These are phyloP conservation scores for Caenorhabditis sp. DNA, from an alignment of 2,888 invertebrate genomes.

Conservation along the genomic window DNA sequence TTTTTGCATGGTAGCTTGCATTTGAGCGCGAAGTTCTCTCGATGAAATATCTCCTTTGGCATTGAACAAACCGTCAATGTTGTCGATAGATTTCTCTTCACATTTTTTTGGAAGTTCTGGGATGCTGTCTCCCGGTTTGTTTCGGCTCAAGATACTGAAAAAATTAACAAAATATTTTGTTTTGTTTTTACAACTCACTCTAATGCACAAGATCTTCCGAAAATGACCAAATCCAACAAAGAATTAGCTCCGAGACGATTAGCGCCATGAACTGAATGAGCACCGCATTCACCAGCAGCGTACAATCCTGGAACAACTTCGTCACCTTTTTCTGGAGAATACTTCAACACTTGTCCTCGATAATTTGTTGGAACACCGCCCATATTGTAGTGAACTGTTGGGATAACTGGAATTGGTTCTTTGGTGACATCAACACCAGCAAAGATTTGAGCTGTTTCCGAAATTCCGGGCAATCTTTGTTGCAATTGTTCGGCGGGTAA, in stretches of 20 bases:
- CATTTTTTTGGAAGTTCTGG: constrained; percentile 83
- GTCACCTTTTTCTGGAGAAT: constrained; percentile 62
- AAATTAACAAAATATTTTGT: not conserved
- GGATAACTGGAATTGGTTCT: constrained; percentile 96
- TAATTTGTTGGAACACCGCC: constrained; percentile 98
- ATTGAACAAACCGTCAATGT: constrained; percentile 78
- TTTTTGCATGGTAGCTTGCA: constrained; percentile 96
- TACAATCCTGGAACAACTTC: constrained; percentile 85
- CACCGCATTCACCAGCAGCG: constrained; percentile 92
- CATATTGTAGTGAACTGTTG: constrained; percentile 99
- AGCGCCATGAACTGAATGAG: constrained; percentile 96
- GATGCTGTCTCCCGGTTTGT: constrained; percentile 82
- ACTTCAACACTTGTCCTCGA: constrained; percentile 80
- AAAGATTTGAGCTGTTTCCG: constrained; percentile 98
- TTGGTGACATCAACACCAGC: constrained; percentile 97
- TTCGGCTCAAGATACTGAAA: constrained; percentile 44
- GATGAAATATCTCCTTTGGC: constrained; percentile 75
- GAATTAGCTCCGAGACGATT: constrained; percentile 98
- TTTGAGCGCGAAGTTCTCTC: constrained; percentile 84
- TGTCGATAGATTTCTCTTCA: constrained; percentile 90
- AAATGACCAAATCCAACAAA: constrained; percentile 94
- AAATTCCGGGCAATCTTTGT: constrained; percentile 81
- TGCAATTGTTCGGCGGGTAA: constrained; percentile 89
- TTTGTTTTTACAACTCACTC: constrained; percentile 24
- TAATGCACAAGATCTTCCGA: constrained; percentile 92